Base-by-base conservation (phyloP, 2,113 vertebrate genomes). In the Colossoma macropomum region DNA sequence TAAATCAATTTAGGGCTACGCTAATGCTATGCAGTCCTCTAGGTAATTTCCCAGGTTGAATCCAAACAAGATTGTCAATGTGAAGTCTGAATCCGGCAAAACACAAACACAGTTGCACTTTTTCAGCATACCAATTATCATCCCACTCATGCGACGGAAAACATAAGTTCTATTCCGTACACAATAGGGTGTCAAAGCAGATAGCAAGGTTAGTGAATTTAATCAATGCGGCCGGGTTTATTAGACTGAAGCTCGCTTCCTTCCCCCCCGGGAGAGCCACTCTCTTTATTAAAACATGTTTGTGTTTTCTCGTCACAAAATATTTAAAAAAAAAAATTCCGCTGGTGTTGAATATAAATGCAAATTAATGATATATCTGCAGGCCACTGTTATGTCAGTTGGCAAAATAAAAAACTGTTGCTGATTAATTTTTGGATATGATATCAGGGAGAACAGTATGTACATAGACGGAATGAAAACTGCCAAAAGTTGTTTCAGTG, bases 291-390 rank as follows among this genome's bases (percentile, higher is more conserved):
- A 88, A 87, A 88, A 79, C 63, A 63, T 78, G 60, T 75, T 81
- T 74, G 82, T 80, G 62, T 87, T 85, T 87, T 86, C 87, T 87
- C 79, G 75, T 87, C 75, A 19, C 69, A 75, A 65, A 84, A 80
- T 79, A 82, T 59, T 80, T n/a, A n/a, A n/a, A n/a, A n/a, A n/a
- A n/a, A n/a, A n/a, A n/a, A n/a, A n/a, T n/a, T n/a, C n/a, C 6
- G 8, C 7, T 70, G 4, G 60, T 75, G 84, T 74, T 78, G 83
- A 87, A 87, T 86, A 88, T 77, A 86, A 81, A 88, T 88, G 86
- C 81, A 77, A 88, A 84, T 87, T 30, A 81, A 80, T 82, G 71
- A 82, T 84, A 79, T 81, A 79, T 78, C 83, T 70, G 72, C 66
- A 59, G 85, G 81, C 82, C 66, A 73, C 70, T 25, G 60, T 50